phyloP scores from a whole-genome alignment of 2,113 vertebrate species.

The sheep (Ovis aries) region DNA sequence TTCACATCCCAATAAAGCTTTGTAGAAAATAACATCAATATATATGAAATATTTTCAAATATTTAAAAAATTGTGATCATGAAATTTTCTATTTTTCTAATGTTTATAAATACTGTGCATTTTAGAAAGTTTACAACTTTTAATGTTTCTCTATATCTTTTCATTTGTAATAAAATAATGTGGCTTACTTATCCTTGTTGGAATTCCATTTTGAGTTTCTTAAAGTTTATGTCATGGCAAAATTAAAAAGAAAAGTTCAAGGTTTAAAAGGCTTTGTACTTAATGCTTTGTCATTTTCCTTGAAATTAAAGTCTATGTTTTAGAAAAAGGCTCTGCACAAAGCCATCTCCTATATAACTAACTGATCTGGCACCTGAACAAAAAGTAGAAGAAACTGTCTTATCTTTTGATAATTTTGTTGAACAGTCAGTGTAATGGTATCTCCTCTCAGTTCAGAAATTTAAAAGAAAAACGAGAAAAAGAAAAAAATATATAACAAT shows the following conservation, averaged over 20 bases:
- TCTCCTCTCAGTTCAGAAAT: neutral
- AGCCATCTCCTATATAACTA: neutral
- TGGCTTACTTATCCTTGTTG: neutral
- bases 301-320: neutral
- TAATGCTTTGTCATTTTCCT: neutral
- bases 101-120: conserved; percentile 21
- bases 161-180: conserved; percentile 58
- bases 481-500: neutral
- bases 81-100: conserved; percentile 44
- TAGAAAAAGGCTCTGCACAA: neutral
- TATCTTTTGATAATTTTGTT: neutral
- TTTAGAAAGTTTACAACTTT: conserved; percentile 26
- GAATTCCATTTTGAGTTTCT: neutral
- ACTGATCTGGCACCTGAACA: neutral
- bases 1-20: neutral
- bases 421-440: neutral
- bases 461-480: neutral
- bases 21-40: neutral
- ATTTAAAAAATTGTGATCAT: conserved; percentile 32
- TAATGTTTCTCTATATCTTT: conserved; percentile 28
- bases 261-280: neutral
- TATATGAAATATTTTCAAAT: conserved; percentile 19
- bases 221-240: neutral
- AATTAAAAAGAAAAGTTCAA: neutral
- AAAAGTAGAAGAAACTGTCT: neutral